Evolutionary conservation across 2,888 invertebrate species (phyloP).

Genomic region (Drosophila colorata): DNA sequence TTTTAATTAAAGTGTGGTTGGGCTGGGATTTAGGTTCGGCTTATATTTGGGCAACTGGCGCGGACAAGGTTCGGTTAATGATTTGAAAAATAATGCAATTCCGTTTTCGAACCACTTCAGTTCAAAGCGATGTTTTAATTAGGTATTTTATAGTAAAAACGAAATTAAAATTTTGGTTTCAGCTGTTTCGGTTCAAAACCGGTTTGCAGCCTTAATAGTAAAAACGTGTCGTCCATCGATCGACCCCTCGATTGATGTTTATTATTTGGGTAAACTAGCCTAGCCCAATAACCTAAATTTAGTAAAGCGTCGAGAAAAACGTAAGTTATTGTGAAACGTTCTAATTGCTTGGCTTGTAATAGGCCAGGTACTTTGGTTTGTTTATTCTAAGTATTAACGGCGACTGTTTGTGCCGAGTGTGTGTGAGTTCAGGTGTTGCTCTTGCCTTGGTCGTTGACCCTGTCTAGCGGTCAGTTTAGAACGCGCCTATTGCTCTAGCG

Average conservation of each 20-base stretch:
- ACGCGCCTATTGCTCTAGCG: constrained; percentile 23
- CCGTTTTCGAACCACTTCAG: too few relatives aligned
- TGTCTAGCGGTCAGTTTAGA: constrained; percentile 20
- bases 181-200: too few relatives aligned
- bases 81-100: too few relatives aligned
- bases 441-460: constrained; percentile 69
- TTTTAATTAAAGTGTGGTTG: too few relatives aligned
- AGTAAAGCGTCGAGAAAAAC: constrained; percentile 13
- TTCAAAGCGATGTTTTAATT: too few relatives aligned
- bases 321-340: constrained; percentile 58
- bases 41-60: too few relatives aligned
- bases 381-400: constrained; percentile 53
- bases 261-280: constrained; percentile 39
- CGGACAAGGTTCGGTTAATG: too few relatives aligned
- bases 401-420: constrained; percentile 4
- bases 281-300: constrained; percentile 64
- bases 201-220: too few relatives aligned
- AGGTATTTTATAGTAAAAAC: too few relatives aligned
- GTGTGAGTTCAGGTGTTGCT: constrained; percentile 28
- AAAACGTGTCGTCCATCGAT: too few relatives aligned
- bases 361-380: constrained; percentile 24
- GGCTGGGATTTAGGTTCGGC: too few relatives aligned
- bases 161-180: too few relatives aligned
- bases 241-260: constrained; percentile 6
- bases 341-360: constrained; percentile 57